These are phyloP conservation scores for Tupiocoris notatus DNA, from an alignment of 2,888 invertebrate species.

Conservation along the genomic window DNA sequence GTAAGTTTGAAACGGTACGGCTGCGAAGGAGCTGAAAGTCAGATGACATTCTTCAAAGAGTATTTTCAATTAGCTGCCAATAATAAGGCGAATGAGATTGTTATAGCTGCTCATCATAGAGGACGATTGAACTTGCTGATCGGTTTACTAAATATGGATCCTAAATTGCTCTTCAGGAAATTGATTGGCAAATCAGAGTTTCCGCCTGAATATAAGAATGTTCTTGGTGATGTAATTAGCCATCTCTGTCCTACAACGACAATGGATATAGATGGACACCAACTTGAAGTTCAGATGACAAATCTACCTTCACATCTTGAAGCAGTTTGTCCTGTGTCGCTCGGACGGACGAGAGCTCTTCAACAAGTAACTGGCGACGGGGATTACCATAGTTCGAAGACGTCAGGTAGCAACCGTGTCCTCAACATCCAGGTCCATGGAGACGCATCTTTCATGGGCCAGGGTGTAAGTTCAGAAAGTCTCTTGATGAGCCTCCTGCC, in stretches of 20 bases:
- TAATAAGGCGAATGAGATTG: constrained; percentile 72
- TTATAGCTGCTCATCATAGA: constrained; percentile 90
- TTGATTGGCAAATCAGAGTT: constrained; percentile 78
- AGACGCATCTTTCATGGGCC: constrained; percentile 91
- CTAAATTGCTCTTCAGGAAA: constrained; percentile 85
- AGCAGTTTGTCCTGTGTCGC: constrained; percentile 90
- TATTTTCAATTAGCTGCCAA: constrained; percentile 67
- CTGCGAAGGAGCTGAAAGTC: constrained; percentile 92
- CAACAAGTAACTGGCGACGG: constrained; percentile 73
- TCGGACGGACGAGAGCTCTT: constrained; percentile 88
- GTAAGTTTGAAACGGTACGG: constrained; percentile 92
- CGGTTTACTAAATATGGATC: constrained; percentile 78
- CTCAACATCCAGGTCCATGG: constrained; percentile 86
- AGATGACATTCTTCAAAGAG: constrained; percentile 84
- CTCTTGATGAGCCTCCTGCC: constrained; percentile 78
- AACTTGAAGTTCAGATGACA: constrained; percentile 76
- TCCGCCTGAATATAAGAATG: constrained; percentile 65
- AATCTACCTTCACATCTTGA: constrained; percentile 97
- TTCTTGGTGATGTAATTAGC: constrained; percentile 87
- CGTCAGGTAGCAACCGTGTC: constrained; percentile 66
- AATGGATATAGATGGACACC: constrained; percentile 57
- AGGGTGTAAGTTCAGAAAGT: constrained; percentile 93
- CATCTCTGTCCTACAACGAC: constrained; percentile 78
- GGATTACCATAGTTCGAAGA: constrained; percentile 65
- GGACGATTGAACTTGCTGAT: constrained; percentile 87